Evolutionary conservation across 2,113 vertebrate species (phyloP).

Genomic region (Poicephalus meyeri): DNA sequence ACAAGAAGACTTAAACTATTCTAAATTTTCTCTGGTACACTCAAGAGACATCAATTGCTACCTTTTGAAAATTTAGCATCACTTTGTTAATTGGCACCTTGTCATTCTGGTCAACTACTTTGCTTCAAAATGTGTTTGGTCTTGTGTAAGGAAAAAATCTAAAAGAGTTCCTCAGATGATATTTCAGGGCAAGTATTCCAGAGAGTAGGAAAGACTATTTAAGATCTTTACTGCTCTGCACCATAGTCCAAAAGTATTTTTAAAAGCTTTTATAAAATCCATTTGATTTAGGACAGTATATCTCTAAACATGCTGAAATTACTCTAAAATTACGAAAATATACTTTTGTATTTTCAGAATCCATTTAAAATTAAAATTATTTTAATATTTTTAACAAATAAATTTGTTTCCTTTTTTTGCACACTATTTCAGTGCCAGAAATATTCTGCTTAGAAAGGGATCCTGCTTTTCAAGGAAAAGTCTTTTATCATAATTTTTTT

Average conservation of each 20-base stretch:
- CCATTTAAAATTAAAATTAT: slow-evolving; percentile 17
- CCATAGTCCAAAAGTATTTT: neutral
- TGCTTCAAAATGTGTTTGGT: neutral
- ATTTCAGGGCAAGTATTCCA: neutral
- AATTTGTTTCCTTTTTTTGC: neutral
- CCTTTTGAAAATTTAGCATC: neutral
- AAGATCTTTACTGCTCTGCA: neutral
- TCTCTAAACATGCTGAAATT: neutral
- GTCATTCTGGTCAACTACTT: neutral
- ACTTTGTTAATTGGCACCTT: neutral
- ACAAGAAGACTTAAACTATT: neutral
- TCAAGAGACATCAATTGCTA: neutral
- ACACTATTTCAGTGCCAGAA: neutral
- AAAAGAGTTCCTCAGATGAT: neutral
- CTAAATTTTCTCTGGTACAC: neutral
- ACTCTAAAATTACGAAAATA: neutral
- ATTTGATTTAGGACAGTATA: neutral
- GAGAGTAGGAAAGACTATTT: neutral
- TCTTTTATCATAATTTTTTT: neutral
- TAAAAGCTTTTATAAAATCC: neutral
- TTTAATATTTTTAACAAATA: neutral
- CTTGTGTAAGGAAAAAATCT: neutral
- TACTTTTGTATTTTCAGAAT: neutral
- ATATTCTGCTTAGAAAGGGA: neutral
- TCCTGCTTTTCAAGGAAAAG: neutral